Conservation (phyloP, 2,113 vertebrate genomes). For the Lynx canadensis region DNA sequence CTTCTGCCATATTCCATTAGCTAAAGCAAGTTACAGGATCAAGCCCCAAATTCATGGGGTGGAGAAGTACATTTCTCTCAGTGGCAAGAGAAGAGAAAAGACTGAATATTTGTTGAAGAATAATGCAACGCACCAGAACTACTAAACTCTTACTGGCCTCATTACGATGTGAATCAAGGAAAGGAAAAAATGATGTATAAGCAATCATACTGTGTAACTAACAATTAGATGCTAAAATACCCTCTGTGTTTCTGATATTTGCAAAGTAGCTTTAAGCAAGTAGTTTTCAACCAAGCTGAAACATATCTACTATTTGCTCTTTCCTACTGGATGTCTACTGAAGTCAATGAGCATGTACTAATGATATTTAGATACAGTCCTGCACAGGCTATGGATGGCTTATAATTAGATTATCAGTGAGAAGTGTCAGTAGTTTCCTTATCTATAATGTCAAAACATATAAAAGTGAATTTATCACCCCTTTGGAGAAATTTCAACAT, state of each 20-base stretch:
- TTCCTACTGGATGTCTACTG: background rate
- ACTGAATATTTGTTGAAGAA: background rate
- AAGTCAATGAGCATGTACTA: background rate
- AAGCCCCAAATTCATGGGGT: background rate
- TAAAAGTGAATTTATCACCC: background rate
- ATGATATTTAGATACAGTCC: background rate
- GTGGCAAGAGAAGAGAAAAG: background rate
- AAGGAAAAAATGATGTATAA: accelerated
- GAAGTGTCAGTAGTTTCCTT: background rate
- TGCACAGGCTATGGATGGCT: background rate
- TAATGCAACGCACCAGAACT: background rate
- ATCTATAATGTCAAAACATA: background rate
- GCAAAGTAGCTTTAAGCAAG: background rate
- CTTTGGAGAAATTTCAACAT: background rate
- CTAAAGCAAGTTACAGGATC: background rate
- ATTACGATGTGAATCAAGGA: background rate
- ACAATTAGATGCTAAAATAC: background rate
- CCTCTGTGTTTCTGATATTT: background rate
- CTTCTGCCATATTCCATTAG: background rate
- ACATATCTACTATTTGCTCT: background rate
- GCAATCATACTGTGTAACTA: background rate
- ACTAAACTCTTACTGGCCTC: background rate
- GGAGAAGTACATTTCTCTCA: background rate
- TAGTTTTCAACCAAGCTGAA: background rate
- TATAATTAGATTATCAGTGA: background rate